These are phyloP conservation scores for Drosophila vallismaia DNA, from an alignment of 2,888 invertebrate species.

Conservation along the genomic window DNA sequence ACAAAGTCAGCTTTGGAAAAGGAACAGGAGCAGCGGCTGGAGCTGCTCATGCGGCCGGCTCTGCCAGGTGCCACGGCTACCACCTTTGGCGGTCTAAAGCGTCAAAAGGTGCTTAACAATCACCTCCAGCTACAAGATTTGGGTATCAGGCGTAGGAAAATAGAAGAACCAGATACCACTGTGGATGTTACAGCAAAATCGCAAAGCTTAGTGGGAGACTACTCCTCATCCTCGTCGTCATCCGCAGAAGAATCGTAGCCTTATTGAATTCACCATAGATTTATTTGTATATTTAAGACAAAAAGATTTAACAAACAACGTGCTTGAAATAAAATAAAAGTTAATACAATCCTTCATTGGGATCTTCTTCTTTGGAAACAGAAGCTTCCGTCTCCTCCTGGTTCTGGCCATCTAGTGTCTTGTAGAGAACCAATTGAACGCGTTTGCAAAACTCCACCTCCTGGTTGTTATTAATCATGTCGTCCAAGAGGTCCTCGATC, in stretches of 20 bases:
- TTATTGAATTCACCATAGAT: conserved; percentile 13
- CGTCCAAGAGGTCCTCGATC: conserved; percentile 70
- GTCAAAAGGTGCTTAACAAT: conserved; percentile 85
- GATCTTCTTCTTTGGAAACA: conserved; percentile 17
- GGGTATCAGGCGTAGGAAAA: conserved; percentile 79
- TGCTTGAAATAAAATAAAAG: neutral
- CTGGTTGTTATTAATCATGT: conserved; percentile 53
- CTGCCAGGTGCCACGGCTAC: conserved; percentile 85
- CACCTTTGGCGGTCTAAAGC: conserved; percentile 86
- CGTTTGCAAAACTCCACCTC: conserved; percentile 64
- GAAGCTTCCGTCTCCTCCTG: conserved; percentile 18
- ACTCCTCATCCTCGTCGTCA: conserved; percentile 16
- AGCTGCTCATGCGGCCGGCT: conserved; percentile 86
- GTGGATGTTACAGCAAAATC: no score
- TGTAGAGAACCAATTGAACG: conserved; percentile 64
- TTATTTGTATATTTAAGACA: conserved; percentile 16
- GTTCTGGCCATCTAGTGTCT: conserved; percentile 36
- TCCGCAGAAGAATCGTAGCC: conserved; percentile 32
- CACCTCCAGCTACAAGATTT: conserved; percentile 76
- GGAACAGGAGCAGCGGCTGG: conserved; percentile 84
- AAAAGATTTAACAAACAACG: conserved; percentile 9
- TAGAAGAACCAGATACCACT: neutral
- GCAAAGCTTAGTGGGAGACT: conserved; percentile 70
- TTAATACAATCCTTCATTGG: conserved; percentile 51
- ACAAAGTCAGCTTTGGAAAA: conserved; percentile 87